Evolutionary conservation across 1,140 invertebrate genomes (phyloP).

Genomic region (Magallana angulata): DNA sequence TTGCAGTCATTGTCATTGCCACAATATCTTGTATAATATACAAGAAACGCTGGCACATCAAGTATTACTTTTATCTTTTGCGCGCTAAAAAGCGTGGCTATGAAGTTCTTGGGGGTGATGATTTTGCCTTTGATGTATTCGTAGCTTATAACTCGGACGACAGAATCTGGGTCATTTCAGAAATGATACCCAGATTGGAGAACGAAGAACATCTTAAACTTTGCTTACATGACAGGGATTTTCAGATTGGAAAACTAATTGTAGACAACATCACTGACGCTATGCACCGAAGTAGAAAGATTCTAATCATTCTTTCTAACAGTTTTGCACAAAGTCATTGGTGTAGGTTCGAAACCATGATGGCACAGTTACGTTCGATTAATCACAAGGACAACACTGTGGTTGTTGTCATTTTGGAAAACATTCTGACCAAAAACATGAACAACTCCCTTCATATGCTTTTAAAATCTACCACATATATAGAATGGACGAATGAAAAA

Average conservation of each 20-base stretch:
- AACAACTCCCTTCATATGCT: slow-evolving; percentile 81
- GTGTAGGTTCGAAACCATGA: slow-evolving; percentile 79
- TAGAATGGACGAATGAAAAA: slow-evolving; percentile 84
- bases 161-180: neutral
- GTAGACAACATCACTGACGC: slow-evolving; percentile 68
- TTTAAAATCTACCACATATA: slow-evolving; percentile 83
- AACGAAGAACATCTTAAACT: slow-evolving; percentile 47
- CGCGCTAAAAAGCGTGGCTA: no score
- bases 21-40: neutral
- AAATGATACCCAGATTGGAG: slow-evolving; percentile 39
- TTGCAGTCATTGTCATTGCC: neutral
- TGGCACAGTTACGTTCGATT: slow-evolving; percentile 50
- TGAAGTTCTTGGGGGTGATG: neutral
- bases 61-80: no score
- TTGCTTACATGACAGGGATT: slow-evolving; percentile 72
- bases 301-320: slow-evolving; percentile 66
- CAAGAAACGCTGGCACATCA: slow-evolving; percentile 4
- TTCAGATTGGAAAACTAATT: slow-evolving; percentile 61
- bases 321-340: slow-evolving; percentile 65
- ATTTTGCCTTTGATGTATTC: slow-evolving; percentile 28
- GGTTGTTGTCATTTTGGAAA: no score
- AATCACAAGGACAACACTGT: neutral
- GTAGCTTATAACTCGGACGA: slow-evolving; percentile 8
- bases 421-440: slow-evolving; percentile 4
- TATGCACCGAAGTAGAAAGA: slow-evolving; percentile 65